Percentiles rank a stretch among this genome's conserved stretches.
phyloP scores from a whole-genome alignment of 2,888 invertebrate species.

The Synergus japonicus region DNA sequence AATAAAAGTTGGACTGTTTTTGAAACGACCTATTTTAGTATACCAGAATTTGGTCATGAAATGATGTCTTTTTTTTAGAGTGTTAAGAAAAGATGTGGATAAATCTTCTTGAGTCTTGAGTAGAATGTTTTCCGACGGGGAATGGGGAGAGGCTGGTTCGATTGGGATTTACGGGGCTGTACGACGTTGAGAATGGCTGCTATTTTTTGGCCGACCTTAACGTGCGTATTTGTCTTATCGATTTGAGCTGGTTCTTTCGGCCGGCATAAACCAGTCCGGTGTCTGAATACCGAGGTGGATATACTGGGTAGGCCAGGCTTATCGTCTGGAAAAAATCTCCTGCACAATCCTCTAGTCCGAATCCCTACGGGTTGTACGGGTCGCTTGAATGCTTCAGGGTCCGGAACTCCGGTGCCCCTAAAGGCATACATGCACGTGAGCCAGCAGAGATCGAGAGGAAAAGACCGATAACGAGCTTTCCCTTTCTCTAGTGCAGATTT shows the following conservation, averaged over 20 bases:
- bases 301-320: slow-evolving; percentile 44
- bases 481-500: slow-evolving; percentile 28
- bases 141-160: not conserved
- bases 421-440: slow-evolving; percentile 26
- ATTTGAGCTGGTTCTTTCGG: slow-evolving; percentile 55
- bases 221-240: slow-evolving; percentile 40
- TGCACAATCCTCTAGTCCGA: slow-evolving; percentile 8
- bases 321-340: slow-evolving; percentile 50
- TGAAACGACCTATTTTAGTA: too few relatives aligned
- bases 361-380: slow-evolving; percentile 6
- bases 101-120: not conserved
- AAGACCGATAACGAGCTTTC: slow-evolving; percentile 37
- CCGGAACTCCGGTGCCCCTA: not conserved
- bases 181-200: slow-evolving; percentile 40
- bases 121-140: not conserved
- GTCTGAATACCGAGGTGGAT: slow-evolving; percentile 41
- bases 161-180: slow-evolving; percentile 38
- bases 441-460: slow-evolving; percentile 25
- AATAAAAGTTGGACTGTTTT: too few relatives aligned
- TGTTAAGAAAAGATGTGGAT: too few relatives aligned
- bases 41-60: too few relatives aligned
- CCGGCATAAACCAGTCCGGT: slow-evolving; percentile 54
- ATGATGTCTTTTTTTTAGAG: not conserved
- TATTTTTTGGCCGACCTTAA: slow-evolving; percentile 38
- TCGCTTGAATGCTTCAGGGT: slow-evolving; percentile 5